phyloP scores from a whole-genome alignment of 2,113 vertebrate species.

The Donacobius atricapilla region DNA sequence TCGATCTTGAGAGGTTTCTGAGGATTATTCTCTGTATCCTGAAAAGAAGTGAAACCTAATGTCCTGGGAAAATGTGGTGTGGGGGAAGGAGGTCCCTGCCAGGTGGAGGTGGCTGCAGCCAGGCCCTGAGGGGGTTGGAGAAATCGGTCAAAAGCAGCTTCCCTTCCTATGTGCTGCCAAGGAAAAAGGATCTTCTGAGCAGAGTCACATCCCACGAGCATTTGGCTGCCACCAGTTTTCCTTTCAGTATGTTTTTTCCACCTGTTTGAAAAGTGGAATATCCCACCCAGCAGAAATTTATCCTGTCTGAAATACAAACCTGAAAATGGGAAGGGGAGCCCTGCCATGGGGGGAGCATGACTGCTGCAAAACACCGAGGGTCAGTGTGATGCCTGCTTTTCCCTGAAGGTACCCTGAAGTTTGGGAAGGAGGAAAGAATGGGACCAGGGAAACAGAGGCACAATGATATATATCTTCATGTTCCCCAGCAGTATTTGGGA shows the following conservation, averaged over 20 bases:
- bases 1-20: not conserved
- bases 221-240: not conserved
- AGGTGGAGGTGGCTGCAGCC: not conserved
- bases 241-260: not conserved
- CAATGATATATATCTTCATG: accelerated
- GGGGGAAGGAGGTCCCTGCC: not conserved
- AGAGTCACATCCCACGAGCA: not conserved
- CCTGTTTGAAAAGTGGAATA: not conserved
- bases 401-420: no score
- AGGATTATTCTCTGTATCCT: not conserved
- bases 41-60: not conserved
- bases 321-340: not conserved
- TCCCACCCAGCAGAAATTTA: not conserved
- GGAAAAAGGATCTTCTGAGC: not conserved
- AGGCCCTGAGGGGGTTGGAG: not conserved
- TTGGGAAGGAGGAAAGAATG: not conserved
- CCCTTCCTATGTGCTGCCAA: not conserved
- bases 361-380: accelerated
- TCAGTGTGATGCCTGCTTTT: not conserved
- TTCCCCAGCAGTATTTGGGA: not conserved
- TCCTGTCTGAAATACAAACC: not conserved
- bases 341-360: not conserved
- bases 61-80: not conserved
- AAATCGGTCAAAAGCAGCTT: not conserved
- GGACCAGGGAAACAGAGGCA: not conserved